Evolutionary conservation across 2,888 invertebrate genomes (phyloP), one percentile per base, ranked within the genome.

Genomic region (Nemotelus nigrinus): DNA sequence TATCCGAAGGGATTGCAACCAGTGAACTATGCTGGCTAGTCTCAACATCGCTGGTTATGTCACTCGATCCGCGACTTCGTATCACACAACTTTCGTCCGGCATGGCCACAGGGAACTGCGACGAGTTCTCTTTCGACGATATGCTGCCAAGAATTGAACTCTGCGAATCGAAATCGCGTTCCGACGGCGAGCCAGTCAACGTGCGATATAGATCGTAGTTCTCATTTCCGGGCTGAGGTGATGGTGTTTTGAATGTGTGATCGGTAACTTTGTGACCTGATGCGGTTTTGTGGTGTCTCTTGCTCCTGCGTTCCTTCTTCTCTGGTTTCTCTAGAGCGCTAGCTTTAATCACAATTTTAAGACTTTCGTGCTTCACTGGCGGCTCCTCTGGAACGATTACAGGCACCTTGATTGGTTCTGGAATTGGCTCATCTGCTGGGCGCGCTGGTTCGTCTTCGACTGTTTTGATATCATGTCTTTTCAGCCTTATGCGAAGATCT

Each of bases 191-290:
- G 68, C 90, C 89, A 0, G 86, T 47, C 71, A 89, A 84, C 50
- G 89, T 89, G 82, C 88, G 88, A 81, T 89, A 89, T 43, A 89
- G 83, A 78, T 89, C 89, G 87, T 89, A 89, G 53, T 85, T 86
- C 83, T 89, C 89, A 74, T 88, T 86, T 25, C 88, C 89, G 77
- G 89, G 88, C 74, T 87, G 84, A 58, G 91, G 91, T 39, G 91
- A 91, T 72, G 87, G 85, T 43, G 85, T 86, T 80, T 87, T 86
- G 74, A 86, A 86, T 79, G 86, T 86, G 3, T 82, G 82, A 39
- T 81, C 75, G 44, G 65, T 45, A 50, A 72, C 58, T 65, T 72
- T 77, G 39, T 65, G 65, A 58, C 63, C 70, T 64, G 78, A 79
- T 79, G 86, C 85, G 78, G 85, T 85, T 78, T 85, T 87, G 81